Conservation (phyloP, 1,140 invertebrate species). For the Oscheius sp. region DNA sequence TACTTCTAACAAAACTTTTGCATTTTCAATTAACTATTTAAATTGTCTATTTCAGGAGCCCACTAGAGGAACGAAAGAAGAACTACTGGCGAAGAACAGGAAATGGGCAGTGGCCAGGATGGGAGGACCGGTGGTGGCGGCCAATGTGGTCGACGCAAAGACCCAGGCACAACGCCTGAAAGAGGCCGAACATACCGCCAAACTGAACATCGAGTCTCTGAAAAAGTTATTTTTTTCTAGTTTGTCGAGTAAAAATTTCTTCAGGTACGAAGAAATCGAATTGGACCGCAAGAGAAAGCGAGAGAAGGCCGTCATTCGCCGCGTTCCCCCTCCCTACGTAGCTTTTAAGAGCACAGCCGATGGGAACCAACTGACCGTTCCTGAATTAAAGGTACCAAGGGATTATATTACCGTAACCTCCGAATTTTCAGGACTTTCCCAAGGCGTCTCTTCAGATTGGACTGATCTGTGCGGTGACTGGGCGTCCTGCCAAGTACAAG, state of each 20-base stretch:
- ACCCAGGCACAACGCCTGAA: conserved; percentile 42
- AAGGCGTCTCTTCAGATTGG: neutral
- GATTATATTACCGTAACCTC: neutral
- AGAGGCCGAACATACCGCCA: conserved; percentile 42
- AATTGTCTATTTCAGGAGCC: conserved; percentile 4
- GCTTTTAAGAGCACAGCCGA: neutral
- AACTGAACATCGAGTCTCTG: conserved; percentile 43
- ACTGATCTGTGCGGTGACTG: conserved; percentile 24
- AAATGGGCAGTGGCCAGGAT: conserved; percentile 49
- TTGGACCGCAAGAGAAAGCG: conserved; percentile 42
- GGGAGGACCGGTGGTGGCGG: conserved; percentile 31
- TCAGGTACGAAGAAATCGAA: conserved; percentile 42
- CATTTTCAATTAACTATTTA: conserved; percentile 4
- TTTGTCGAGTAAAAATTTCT: neutral
- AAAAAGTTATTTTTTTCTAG: conserved; percentile 37
- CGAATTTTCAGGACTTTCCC: neutral
- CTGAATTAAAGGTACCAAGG: conserved; percentile 10
- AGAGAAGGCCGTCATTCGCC: conserved; percentile 13
- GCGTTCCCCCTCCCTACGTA: conserved; percentile 2
- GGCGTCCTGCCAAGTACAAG: conserved; percentile 23
- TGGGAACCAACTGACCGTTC: conserved; percentile 4
- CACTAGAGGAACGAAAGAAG: conserved; percentile 15
- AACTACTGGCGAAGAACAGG: conserved; percentile 41
- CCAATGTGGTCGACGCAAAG: conserved; percentile 44
- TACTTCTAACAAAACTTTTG: too few relatives aligned